Evolutionary conservation across 37 sponge, comb jelly and placozoan genomes (phyloP), one percentile per base, ranked within the genome.

Genomic region (Tethya wilhelma): DNA sequence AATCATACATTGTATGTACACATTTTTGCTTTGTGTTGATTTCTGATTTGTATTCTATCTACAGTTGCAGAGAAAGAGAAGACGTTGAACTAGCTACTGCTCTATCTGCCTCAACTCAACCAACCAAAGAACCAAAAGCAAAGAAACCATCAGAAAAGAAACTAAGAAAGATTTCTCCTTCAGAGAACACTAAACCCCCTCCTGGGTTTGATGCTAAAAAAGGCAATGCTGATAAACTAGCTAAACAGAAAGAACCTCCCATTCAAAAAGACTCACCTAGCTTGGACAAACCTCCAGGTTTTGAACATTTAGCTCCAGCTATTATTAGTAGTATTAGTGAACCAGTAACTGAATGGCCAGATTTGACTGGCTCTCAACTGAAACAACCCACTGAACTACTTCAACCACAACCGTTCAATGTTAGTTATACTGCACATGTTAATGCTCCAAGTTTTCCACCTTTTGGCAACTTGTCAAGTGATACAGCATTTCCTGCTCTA

Each of bases 141-240:
- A 72, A 25, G 17, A 49, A 2, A 4, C 34, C 73, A 26, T 28
- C 73, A 1, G 6, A 49, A 49, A 1, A 17, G 31, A 26, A 6
- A 11, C 17, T 33, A 19, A 72, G 41, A 17, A 49, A 53, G 36
- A 3, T 2, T 20, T 53, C 42, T 49, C 55, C 49, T 53, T 36
- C 45, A 43, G 44, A 28, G 12, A n/a, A 41, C 23, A 9, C 38
- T 53, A 25, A 56, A 29, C 74, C 60, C 23, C 60, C 60, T 59
- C 75, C 75, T 40, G 75, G 75, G 26, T 75, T 59, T 72, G 55
- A 31, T 9, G 37, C 19, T 2, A 12, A 69, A 59, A 25, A 59
- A 29, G 62, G 25, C 7, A 19, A 12, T 59, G 62, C 25, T 23
- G 69, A 2, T 1, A 11, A 40, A 41, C 23, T 20, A n/a, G n/a